Base-by-base conservation (phyloP, 2,888 invertebrate genomes). In the Drosophila basisetae region DNA sequence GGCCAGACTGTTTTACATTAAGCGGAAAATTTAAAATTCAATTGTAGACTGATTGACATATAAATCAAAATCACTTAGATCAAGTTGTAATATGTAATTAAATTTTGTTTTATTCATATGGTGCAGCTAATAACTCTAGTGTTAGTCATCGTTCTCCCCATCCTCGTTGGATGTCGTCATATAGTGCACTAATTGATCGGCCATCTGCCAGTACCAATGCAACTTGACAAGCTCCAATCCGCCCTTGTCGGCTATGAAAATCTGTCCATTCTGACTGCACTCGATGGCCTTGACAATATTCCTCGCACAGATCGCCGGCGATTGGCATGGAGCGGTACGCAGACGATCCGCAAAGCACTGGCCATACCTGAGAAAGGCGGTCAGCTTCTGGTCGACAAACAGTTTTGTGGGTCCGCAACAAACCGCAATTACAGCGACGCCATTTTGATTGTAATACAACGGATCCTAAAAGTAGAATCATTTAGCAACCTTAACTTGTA, bases 211-310 rank as follows among this genome's bases (percentile, higher is more conserved):
- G 72, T 92, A 93, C 66, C 82, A 82, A 7, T 86, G 86, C 43
- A 90, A 60, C 35, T 89, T 76, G 4, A 91, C 87, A 55, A 89
- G 68, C 70, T 91, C 83, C 52, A 92, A 68, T 18, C 86, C 83
- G 6, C 91, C 92, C 62, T 89, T 81, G 69, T 93, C 92, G 22
- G 85, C 83, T 49, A 92, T 90, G 91, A 92, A 93, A 53, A 92
- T 89, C 18, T 90, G 88, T 28, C 86, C 91, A 63, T 92, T 92
- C 73, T 91, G 82, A 28, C 84, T 86, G 16, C 77, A 73, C 70
- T 93, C 87, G 22, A 91, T 90, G 39, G 92, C 92, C 56, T 83
- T 84, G 13, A 92, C 80, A 50, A 93, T 88, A 65, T 92, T 92
- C 22, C 75, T 79, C 50, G 89, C 92, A 66, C 92, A 92, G 16